These are phyloP conservation scores for Reinhardtius hippoglossoides DNA, from an alignment of 2,113 vertebrate species.

Conservation along the genomic window DNA sequence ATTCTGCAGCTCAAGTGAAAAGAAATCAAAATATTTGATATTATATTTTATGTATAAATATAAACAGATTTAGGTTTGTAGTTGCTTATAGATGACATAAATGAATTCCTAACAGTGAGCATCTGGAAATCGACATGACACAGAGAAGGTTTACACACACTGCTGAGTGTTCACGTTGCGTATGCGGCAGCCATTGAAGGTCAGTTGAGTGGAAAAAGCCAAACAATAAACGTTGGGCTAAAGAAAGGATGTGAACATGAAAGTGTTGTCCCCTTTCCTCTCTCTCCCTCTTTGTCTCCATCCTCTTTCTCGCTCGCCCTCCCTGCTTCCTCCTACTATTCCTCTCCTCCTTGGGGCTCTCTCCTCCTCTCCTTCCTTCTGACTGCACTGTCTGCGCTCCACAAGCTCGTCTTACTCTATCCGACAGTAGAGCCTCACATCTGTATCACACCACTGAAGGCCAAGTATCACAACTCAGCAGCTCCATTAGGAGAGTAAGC, in stretches of 20 bases:
- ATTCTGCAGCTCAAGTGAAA: no score
- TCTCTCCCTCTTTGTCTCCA: slow-evolving; percentile 15
- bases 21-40: no score
- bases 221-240: slow-evolving; percentile 53
- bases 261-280: slow-evolving; percentile 8
- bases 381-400: slow-evolving; percentile 65
- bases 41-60: not conserved
- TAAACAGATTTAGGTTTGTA: not conserved
- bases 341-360: slow-evolving; percentile 25
- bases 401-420: slow-evolving; percentile 30
- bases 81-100: not conserved
- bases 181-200: slow-evolving; percentile 28
- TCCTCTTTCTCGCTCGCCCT: slow-evolving; percentile 1
- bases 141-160: not conserved
- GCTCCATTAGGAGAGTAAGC: slow-evolving; percentile 38
- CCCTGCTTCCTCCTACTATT: slow-evolving; percentile 12
- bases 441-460: slow-evolving; percentile 45
- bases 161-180: slow-evolving; percentile 11
- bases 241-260: slow-evolving; percentile 37
- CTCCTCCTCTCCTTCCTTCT: slow-evolving; percentile 49
- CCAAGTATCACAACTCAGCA: slow-evolving; percentile 39
- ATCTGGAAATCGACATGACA: slow-evolving; percentile 6
- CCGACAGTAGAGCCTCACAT: slow-evolving; percentile 17
- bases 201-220: slow-evolving; percentile 63
- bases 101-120: not conserved